These are phyloP conservation scores for Piprites chloris DNA, from an alignment of 2,113 vertebrate genomes.

Conservation along the genomic window DNA sequence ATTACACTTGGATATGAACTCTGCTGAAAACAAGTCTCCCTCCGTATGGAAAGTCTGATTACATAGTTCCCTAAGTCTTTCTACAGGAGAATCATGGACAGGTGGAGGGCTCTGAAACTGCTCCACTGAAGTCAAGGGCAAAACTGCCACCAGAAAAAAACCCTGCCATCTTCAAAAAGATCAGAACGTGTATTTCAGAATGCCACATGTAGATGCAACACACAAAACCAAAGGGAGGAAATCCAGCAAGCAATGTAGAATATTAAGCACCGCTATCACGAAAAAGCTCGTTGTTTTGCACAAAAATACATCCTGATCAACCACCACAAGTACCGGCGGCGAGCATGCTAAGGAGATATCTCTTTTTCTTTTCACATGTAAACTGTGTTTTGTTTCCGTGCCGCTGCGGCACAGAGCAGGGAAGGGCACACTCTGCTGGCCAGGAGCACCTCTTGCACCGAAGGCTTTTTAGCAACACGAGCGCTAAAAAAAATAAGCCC, in stretches of 20 bases:
- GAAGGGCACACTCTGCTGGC: slow-evolving; percentile 65
- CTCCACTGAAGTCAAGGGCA: not conserved
- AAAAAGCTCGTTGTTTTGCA: not conserved
- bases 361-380: not conserved
- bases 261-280: not conserved
- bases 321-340: not conserved
- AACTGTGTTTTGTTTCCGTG: slow-evolving; percentile 44
- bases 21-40: not conserved
- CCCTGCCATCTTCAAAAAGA: not conserved
- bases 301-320: not conserved
- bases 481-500: not conserved
- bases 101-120: not conserved
- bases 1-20: not conserved
- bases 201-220: not conserved
- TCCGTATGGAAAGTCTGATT: not conserved
- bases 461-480: not conserved
- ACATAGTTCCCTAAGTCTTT: not conserved
- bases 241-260: not conserved
- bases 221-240: not conserved
- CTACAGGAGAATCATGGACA: not conserved
- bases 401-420: not conserved
- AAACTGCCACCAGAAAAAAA: not conserved
- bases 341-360: slow-evolving; percentile 59
- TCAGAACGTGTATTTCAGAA: not conserved
- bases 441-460: not conserved